Evolutionary conservation across 2,888 invertebrate genomes (phyloP).

Genomic region (Drosophila demipolita): DNA sequence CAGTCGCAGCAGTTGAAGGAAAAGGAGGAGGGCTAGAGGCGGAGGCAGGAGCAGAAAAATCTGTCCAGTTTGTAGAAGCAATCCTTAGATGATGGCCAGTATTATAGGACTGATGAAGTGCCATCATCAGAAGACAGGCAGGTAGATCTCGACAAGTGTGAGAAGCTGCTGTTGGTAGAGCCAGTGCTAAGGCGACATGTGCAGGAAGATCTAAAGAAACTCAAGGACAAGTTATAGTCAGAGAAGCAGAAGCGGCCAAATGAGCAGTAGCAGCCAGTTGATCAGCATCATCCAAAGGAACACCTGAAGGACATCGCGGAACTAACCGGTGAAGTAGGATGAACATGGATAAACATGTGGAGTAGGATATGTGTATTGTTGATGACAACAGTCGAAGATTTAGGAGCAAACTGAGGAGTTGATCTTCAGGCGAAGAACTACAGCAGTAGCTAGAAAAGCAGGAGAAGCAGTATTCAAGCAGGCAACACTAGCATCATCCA

Average conservation of each 20-base stretch:
- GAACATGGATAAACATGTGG: no score
- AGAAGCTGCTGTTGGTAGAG: background rate
- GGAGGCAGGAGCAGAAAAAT: slow-evolving; percentile 2
- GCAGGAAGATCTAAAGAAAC: background rate
- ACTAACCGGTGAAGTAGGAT: background rate
- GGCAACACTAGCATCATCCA: background rate
- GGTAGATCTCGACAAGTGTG: background rate
- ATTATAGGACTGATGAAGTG: background rate
- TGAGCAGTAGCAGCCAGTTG: background rate
- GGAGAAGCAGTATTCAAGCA: background rate
- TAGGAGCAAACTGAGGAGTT: background rate
- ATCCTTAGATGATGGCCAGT: background rate
- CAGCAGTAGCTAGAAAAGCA: background rate
- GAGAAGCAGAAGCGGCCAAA: no score
- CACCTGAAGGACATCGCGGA: background rate
- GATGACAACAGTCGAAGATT: background rate
- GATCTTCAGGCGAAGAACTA: background rate
- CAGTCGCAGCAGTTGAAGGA: slow-evolving; percentile 4
- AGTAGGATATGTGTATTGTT: background rate
- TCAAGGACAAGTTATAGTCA: background rate
- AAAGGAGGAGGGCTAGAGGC: background rate
- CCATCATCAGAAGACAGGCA: background rate
- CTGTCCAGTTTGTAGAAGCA: slow-evolving; percentile 4
- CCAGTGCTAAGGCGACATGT: background rate
- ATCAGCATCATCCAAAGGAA: background rate